Evolutionary conservation across 2,113 vertebrate species (phyloP).

Genomic region (Monarcha castaneiventris): DNA sequence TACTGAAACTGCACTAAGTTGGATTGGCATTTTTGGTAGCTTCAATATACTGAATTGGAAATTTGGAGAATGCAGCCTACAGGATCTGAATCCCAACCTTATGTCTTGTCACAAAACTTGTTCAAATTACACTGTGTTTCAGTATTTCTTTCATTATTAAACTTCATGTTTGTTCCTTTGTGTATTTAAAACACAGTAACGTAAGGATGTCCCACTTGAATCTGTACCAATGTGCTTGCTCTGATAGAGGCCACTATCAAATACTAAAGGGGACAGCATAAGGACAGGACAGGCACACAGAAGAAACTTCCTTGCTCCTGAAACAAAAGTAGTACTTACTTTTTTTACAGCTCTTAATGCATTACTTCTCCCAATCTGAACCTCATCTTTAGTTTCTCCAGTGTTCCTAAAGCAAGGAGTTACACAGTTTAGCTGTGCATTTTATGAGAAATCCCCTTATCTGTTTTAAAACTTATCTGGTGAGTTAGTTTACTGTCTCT

Average conservation of each 20-base stretch:
- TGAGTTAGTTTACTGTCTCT: not conserved
- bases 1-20: not conserved
- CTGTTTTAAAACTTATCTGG: not conserved
- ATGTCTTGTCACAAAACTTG: not conserved
- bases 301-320: not conserved
- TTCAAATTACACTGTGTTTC: not conserved
- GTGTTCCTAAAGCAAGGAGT: not conserved
- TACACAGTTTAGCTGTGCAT: not conserved
- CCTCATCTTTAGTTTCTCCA: not conserved
- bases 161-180: not conserved
- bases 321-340: not conserved
- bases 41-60: not conserved
- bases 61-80: not conserved
- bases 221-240: not conserved
- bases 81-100: not conserved
- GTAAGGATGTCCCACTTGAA: rapidly evolving
- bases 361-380: not conserved
- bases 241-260: not conserved
- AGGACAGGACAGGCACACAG: not conserved
- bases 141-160: not conserved
- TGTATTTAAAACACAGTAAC: not conserved
- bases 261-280: not conserved
- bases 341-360: not conserved
- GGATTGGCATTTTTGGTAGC: not conserved
- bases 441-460: not conserved